Percentiles rank a stretch among this genome's conserved stretches.
Evolutionary conservation across 2,888 invertebrate genomes (phyloP).

Genomic region (Cabera pusaria): DNA sequence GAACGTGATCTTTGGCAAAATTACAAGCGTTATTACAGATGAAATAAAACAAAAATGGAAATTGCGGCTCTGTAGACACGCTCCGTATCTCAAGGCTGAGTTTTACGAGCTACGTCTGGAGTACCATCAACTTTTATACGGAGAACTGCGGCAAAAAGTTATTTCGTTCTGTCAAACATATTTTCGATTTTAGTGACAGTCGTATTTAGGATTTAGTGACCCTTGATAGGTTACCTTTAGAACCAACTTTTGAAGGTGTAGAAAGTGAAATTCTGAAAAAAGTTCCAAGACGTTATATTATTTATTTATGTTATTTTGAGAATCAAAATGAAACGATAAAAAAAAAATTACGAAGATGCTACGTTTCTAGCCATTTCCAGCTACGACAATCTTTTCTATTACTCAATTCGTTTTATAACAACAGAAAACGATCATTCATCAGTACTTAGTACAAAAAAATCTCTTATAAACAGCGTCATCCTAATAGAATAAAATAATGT

Average conservation of each 20-base stretch:
- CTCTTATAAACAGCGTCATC: too few relatives aligned
- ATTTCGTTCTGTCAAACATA: slow-evolving; percentile 23
- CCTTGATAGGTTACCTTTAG: slow-evolving; percentile 7
- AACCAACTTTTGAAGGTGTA: too few relatives aligned
- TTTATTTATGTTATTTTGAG: too few relatives aligned
- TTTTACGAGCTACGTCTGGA: slow-evolving; percentile 33
- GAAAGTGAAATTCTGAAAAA: background rate
- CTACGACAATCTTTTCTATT: too few relatives aligned
- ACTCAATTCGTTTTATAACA: too few relatives aligned
- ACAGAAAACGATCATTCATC: too few relatives aligned
- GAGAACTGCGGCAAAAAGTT: slow-evolving; percentile 33
- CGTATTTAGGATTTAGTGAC: slow-evolving; percentile 10
- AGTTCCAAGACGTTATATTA: too few relatives aligned
- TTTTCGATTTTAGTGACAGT: slow-evolving; percentile 17
- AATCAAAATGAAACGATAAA: too few relatives aligned
- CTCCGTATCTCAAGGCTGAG: slow-evolving; percentile 32
- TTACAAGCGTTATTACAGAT: slow-evolving; percentile 21
- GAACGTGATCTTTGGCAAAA: slow-evolving; percentile 20
- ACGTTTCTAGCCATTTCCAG: too few relatives aligned
- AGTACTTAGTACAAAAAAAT: too few relatives aligned
- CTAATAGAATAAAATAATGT: too few relatives aligned
- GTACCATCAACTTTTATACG: slow-evolving; percentile 33
- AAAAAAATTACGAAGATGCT: too few relatives aligned
- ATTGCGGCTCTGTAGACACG: slow-evolving; percentile 28
- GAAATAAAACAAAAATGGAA: slow-evolving; percentile 27